These are phyloP conservation scores for Geotrupes spiniger DNA, from an alignment of 2,888 invertebrate species.

Conservation along the genomic window DNA sequence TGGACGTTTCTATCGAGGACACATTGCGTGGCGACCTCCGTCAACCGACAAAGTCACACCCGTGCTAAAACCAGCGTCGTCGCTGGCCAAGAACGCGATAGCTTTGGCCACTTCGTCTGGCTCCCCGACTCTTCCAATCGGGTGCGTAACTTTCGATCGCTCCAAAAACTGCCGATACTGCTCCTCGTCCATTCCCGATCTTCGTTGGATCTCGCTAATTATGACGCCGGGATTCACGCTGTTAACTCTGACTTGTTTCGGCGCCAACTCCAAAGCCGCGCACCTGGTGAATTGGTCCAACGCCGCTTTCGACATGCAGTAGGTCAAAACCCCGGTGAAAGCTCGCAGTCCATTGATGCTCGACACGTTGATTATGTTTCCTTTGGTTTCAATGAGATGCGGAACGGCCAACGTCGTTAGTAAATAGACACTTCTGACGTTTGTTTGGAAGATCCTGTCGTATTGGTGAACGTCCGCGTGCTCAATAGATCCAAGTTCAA, in stretches of 20 bases:
- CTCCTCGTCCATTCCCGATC: constrained; percentile 62
- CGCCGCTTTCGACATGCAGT: constrained; percentile 70
- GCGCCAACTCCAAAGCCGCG: constrained; percentile 64
- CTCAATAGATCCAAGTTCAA: constrained; percentile 48
- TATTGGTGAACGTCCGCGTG: constrained; percentile 36
- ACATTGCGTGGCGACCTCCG: constrained; percentile 69
- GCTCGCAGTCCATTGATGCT: constrained; percentile 65
- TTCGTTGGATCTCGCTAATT: constrained; percentile 63
- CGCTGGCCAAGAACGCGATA: constrained; percentile 70
- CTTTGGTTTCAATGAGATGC: constrained; percentile 61
- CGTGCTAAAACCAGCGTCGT: constrained; percentile 67
- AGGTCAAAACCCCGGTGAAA: constrained; percentile 64
- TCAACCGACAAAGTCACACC: constrained; percentile 72
- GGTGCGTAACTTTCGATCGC: constrained; percentile 63
- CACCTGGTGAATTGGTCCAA: constrained; percentile 72
- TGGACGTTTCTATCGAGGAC: constrained; percentile 67
- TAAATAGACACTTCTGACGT: constrained; percentile 60
- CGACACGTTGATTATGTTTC: constrained; percentile 72
- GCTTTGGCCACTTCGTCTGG: constrained; percentile 64
- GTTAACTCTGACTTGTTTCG: constrained; percentile 64
- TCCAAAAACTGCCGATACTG: constrained; percentile 63
- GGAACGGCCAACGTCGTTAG: constrained; percentile 67
- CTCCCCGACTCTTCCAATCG: constrained; percentile 62
- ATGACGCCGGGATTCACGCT: constrained; percentile 73
- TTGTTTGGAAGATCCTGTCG: constrained; percentile 59